These are phyloP conservation scores for Tautogolabrus adspersus DNA, from an alignment of 2,113 vertebrate species.

Conservation along the genomic window DNA sequence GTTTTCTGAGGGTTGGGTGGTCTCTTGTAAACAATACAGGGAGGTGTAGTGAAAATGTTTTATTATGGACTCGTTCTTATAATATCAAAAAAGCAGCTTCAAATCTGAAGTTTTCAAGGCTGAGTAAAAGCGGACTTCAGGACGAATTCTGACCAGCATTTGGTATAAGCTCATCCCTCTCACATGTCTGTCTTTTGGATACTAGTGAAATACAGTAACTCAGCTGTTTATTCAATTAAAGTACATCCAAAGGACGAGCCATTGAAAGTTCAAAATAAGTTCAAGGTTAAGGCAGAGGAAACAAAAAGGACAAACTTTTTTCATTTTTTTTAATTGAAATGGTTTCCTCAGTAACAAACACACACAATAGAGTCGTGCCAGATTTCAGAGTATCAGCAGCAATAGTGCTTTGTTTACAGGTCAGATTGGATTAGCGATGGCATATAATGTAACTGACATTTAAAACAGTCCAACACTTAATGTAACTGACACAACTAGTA, in stretches of 20 bases:
- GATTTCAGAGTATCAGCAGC: conserved; percentile 11
- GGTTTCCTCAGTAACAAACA: background rate
- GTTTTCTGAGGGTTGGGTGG: too few species aligned
- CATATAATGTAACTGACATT: conserved; percentile 8
- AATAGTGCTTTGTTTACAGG: conserved; percentile 14
- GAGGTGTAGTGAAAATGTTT: too few species aligned
- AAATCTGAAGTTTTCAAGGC: too few species aligned
- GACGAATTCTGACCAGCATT: too few species aligned
- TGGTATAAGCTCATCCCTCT: too few species aligned
- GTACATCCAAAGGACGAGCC: too few species aligned
- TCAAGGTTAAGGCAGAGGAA: background rate
- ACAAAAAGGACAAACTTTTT: background rate
- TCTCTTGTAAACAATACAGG: too few species aligned
- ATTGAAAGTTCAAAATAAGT: background rate
- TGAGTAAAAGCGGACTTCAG: too few species aligned
- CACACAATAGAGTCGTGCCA: background rate
- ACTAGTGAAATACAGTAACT: background rate
- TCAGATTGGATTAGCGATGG: conserved; percentile 15
- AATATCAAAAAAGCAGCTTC: too few species aligned
- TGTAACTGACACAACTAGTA: background rate
- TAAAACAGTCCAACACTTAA: too few species aligned
- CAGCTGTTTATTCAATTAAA: background rate
- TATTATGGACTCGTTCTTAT: too few species aligned
- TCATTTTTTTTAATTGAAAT: background rate
- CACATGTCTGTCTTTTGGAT: too few species aligned